A percentile compares a stretch with the other conserved stretches of the same genome.
Conservation (phyloP, 2,113 vertebrate genomes). For the Crotalus horridus region DNA sequence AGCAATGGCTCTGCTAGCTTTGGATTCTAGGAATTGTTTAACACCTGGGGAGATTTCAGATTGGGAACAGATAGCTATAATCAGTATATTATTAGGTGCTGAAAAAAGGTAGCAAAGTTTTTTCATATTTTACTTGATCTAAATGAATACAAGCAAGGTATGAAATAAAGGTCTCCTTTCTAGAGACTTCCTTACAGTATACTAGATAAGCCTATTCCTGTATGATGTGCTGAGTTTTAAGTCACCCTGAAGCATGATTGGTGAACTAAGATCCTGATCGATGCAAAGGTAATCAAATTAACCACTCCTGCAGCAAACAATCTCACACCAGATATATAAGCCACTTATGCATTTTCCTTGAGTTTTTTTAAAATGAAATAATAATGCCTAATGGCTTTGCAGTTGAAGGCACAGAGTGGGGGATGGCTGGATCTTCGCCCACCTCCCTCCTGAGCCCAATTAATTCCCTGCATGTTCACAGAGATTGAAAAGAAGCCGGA, state of each 20-base stretch:
- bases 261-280: neutral
- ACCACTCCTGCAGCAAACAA: neutral
- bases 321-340: neutral
- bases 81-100: too few species aligned
- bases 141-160: too few species aligned
- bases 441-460: too few species aligned
- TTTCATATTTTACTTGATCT: too few species aligned
- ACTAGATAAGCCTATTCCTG: neutral
- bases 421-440: too few species aligned
- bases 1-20: neutral
- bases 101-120: too few species aligned
- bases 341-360: neutral
- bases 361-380: neutral
- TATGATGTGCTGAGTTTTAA: neutral
- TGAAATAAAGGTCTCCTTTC: too few species aligned
- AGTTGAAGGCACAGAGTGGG: neutral
- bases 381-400: neutral
- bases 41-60: too few species aligned
- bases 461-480: too few species aligned
- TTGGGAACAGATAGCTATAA: too few species aligned
- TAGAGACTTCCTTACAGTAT: neutral
- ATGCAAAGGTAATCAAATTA: neutral
- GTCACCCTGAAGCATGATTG: neutral
- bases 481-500: too few species aligned
- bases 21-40: too few species aligned